Evolutionary conservation across 2,888 invertebrate species (phyloP).

Genomic region (Epinotia demarniana): DNA sequence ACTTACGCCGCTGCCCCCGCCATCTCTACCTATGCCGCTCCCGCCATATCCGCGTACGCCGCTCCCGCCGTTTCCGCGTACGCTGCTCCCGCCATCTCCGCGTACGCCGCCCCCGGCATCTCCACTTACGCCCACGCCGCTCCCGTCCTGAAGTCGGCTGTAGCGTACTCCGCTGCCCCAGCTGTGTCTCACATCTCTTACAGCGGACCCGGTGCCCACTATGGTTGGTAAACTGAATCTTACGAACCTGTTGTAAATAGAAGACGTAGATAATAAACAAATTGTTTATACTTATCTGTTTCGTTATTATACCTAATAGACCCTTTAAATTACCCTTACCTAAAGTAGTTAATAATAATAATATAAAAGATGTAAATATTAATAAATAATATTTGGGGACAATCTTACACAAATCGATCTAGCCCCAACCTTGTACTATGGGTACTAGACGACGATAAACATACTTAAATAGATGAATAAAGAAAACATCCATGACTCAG

Average conservation of each 20-base stretch:
- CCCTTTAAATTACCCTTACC: background rate
- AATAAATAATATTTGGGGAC: no score
- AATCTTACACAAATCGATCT: no score
- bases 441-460: no score
- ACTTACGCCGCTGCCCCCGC: slow-evolving; percentile 44
- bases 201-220: slow-evolving; percentile 86
- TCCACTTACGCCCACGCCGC: slow-evolving; percentile 58
- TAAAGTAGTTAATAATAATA: no score
- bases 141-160: slow-evolving; percentile 71
- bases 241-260: slow-evolving; percentile 46
- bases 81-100: slow-evolving; percentile 45
- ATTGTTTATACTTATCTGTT: slow-evolving; percentile 19
- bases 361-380: no score
- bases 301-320: background rate
- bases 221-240: slow-evolving; percentile 85
- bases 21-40: slow-evolving; percentile 41
- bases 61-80: slow-evolving; percentile 53
- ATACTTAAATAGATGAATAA: no score
- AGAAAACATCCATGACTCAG: no score
- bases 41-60: slow-evolving; percentile 29
- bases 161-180: slow-evolving; percentile 85
- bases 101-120: slow-evolving; percentile 52
- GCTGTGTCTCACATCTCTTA: slow-evolving; percentile 86
- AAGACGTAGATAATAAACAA: slow-evolving; percentile 30
- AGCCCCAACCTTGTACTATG: no score